phyloP scores from a whole-genome alignment of 1,140 invertebrate species.

The Berghia stephanieae region DNA sequence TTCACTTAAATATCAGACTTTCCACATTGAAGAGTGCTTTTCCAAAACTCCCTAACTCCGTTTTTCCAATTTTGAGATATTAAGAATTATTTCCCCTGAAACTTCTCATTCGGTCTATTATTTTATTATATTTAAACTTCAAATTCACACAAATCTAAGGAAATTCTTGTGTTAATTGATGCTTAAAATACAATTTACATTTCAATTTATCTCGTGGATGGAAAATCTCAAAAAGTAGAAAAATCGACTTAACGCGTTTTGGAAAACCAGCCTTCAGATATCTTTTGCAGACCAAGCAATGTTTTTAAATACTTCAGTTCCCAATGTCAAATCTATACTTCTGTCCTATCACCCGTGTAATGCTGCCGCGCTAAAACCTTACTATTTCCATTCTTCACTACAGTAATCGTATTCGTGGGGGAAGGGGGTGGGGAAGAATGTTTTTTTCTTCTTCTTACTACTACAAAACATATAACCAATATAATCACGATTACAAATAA shows the following conservation, averaged over 20 bases:
- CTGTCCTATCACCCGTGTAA: constrained; percentile 34
- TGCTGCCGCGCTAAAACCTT: constrained; percentile 13
- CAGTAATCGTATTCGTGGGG: constrained; percentile 55
- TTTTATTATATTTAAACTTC: too few relatives aligned
- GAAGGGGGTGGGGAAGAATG: constrained; percentile 48
- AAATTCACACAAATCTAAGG: not conserved
- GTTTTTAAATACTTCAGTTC: not conserved
- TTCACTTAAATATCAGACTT: too few relatives aligned
- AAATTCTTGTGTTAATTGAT: not conserved
- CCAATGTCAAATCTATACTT: constrained; percentile 26
- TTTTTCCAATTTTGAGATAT: too few relatives aligned
- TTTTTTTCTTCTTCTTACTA: constrained; percentile 47
- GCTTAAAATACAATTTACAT: not conserved
- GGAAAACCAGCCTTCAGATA: not conserved
- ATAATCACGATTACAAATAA: constrained; percentile 46
- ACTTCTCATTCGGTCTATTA: too few relatives aligned
- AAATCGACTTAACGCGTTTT: not conserved
- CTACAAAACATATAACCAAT: constrained; percentile 46
- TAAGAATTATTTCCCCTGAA: too few relatives aligned
- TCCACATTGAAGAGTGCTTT: too few relatives aligned
- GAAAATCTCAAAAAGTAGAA: not conserved
- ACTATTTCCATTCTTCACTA: constrained; percentile 42
- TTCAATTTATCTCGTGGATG: not conserved
- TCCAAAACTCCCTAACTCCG: too few relatives aligned
- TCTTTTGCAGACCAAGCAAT: not conserved